Conservation (phyloP, 2,113 vertebrate species). For the Leiothrix lutea region DNA sequence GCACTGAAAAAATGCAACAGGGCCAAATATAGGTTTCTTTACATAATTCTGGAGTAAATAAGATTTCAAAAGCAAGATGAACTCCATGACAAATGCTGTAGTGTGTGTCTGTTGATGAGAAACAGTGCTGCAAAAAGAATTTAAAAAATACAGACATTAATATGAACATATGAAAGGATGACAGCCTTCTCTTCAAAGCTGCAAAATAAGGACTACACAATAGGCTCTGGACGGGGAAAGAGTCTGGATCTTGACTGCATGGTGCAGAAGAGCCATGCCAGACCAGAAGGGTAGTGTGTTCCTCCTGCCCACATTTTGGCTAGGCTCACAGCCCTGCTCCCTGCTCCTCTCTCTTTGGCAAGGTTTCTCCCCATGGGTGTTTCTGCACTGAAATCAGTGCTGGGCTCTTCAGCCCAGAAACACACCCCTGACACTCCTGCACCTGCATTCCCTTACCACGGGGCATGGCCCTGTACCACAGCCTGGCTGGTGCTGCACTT, state of each 20-base stretch:
- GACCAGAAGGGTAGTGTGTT: background rate
- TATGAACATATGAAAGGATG: background rate
- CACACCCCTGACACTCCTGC: background rate
- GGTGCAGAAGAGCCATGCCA: background rate
- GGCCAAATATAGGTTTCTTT: background rate
- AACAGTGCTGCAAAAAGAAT: background rate
- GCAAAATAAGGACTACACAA: background rate
- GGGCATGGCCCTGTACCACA: background rate
- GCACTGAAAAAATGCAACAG: background rate
- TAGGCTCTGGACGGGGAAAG: background rate
- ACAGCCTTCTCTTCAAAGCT: background rate
- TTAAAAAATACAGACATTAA: background rate
- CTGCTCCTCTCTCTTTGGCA: background rate
- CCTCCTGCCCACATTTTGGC: background rate
- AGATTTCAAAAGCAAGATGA: background rate
- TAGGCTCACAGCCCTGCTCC: background rate
- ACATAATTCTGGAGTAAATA: background rate
- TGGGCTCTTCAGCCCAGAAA: background rate
- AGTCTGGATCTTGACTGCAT: background rate
- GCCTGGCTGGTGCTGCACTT: accelerated
- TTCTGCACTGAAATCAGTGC: background rate
- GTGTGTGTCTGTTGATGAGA: background rate
- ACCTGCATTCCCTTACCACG: background rate
- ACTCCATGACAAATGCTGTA: background rate
- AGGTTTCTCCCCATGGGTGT: background rate